These are phyloP conservation scores for Cavia aperea DNA, from an alignment of 2,113 vertebrate genomes.

Conservation along the genomic window DNA sequence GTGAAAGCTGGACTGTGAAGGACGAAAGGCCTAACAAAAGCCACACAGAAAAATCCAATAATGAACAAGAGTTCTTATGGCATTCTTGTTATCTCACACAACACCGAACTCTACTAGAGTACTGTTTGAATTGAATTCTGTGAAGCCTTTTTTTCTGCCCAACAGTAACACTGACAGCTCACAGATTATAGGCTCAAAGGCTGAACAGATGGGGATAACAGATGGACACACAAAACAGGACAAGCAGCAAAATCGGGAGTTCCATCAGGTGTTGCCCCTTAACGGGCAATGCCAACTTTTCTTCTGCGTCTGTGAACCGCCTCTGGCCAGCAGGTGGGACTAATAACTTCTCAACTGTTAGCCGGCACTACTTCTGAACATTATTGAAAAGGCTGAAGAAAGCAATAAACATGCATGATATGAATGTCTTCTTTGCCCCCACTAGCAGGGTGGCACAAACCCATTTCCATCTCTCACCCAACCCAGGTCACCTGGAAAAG, in stretches of 20 bases:
- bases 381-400: not conserved
- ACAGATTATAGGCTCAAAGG: not conserved
- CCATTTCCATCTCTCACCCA: not conserved
- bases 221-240: not conserved
- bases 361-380: not conserved
- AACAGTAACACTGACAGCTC: not conserved
- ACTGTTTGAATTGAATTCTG: not conserved
- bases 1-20: not conserved
- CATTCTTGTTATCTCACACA: not conserved
- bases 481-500: not conserved
- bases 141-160: not conserved
- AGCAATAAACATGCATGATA: not conserved
- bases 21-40: not conserved
- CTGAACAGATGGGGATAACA: not conserved
- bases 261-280: not conserved
- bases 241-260: not conserved
- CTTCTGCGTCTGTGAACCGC: not conserved
- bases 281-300: not conserved
- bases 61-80: not conserved
- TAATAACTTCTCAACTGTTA: not conserved
- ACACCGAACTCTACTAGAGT: not conserved
- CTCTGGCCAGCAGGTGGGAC: slow-evolving; percentile 21
- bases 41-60: not conserved
- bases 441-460: rapidly evolving
- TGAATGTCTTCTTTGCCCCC: not conserved